Evolutionary conservation across 2,797 vertebrate species (phyloP).

Genomic region (Pseudochromis fuscus): DNA sequence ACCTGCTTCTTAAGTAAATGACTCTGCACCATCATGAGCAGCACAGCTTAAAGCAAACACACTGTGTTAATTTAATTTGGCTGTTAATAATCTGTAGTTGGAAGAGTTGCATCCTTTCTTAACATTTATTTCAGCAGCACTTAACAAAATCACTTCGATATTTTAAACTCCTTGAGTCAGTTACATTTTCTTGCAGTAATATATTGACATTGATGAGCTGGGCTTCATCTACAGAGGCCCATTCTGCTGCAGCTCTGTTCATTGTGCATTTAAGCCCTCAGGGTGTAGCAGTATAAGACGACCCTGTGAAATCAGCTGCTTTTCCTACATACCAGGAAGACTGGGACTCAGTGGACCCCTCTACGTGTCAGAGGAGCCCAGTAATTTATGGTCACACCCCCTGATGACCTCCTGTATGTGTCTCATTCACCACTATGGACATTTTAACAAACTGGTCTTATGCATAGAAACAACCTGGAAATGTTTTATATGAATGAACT

Average conservation of each 20-base stretch:
- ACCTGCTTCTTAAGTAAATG: conserved; percentile 1
- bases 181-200: not conserved
- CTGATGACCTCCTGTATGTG: conserved; percentile 37
- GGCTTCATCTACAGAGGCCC: conserved; percentile 36
- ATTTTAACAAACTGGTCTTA: conserved; percentile 47
- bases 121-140: not conserved
- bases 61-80: too few species aligned
- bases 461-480: conserved; percentile 22
- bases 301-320: conserved; percentile 81
- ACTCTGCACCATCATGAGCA: not conserved
- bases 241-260: conserved; percentile 72
- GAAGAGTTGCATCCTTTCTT: not conserved
- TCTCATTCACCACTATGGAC: conserved; percentile 36
- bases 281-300: conserved; percentile 70
- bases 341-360: conserved; percentile 48
- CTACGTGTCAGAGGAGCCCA: conserved; percentile 35
- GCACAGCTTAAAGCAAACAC: too few species aligned
- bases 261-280: conserved; percentile 68
- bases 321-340: conserved; percentile 67
- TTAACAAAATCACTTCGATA: conserved; percentile 40
- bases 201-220: conserved; percentile 40
- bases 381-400: conserved; percentile 59
- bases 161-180: conserved; percentile 32
- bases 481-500: not conserved
- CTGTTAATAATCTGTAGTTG: too few species aligned